Percentiles rank a stretch among this genome's conserved stretches.
Conservation (phyloP, 2,113 vertebrate genomes). For the Gambusia holbrooki region DNA sequence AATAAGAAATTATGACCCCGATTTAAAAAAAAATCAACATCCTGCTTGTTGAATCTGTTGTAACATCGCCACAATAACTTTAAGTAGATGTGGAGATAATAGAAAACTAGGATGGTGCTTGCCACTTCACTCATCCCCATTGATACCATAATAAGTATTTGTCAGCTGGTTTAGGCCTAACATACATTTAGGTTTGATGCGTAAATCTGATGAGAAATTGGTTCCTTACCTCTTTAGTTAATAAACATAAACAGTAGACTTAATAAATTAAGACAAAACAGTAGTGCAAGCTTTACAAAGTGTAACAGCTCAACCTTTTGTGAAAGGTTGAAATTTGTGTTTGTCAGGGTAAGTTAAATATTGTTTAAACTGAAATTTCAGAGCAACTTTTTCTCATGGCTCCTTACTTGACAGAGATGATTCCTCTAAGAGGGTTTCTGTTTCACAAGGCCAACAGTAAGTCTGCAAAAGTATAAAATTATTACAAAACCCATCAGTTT, state of each 20-base stretch:
- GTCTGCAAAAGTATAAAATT: too few species aligned
- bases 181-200: background rate
- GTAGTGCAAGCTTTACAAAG: too few species aligned
- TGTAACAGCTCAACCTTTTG: too few species aligned
- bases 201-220: background rate
- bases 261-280: too few species aligned
- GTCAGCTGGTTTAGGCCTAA: background rate
- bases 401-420: too few species aligned
- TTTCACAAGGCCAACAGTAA: too few species aligned
- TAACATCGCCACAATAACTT: background rate
- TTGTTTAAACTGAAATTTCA: background rate
- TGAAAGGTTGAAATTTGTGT: background rate
- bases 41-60: background rate
- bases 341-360: background rate
- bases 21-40: background rate
- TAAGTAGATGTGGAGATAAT: background rate
- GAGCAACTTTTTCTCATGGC: background rate
- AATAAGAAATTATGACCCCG: background rate
- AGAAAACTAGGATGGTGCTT: background rate
- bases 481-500: too few species aligned
- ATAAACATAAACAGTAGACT: background rate
- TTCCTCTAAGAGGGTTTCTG: too few species aligned
- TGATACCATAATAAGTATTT: background rate
- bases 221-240: too few species aligned
- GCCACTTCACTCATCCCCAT: background rate